phyloP scores from a whole-genome alignment of 2,888 invertebrate genomes.

The Harmothoe impar region DNA sequence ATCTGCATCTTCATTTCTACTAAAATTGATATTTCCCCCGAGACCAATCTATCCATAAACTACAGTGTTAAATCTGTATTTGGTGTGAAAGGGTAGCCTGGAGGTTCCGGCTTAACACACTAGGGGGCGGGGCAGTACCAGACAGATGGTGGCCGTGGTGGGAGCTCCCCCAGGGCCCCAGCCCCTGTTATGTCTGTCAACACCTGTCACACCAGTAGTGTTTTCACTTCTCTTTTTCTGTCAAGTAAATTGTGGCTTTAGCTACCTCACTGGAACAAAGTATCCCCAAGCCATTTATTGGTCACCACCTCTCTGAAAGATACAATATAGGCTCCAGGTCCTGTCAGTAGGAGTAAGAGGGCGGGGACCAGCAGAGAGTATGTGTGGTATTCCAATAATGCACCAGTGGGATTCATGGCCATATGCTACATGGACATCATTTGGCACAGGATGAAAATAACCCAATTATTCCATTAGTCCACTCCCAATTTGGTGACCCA shows the following conservation, averaged over 20 bases:
- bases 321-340: neutral
- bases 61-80: neutral
- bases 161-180: neutral
- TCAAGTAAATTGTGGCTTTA: neutral
- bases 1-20: too few species aligned
- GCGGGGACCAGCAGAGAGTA: neutral
- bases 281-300: slow-evolving; percentile 10
- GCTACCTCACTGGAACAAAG: neutral
- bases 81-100: neutral
- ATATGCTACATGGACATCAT: slow-evolving; percentile 21
- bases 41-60: too few species aligned
- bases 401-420: slow-evolving; percentile 5
- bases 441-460: slow-evolving; percentile 18
- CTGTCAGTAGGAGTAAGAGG: neutral
- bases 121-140: neutral
- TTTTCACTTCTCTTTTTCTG: neutral
- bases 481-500: neutral
- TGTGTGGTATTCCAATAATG: neutral
- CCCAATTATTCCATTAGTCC: neutral
- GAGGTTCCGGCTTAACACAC: neutral
- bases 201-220: neutral
- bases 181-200: slow-evolving; percentile 1
- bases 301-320: neutral
- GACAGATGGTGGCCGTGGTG: neutral
- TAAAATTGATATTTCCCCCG: too few species aligned